Evolutionary conservation across 1,140 invertebrate genomes (phyloP), one percentile per base, ranked within the genome.

Genomic region (Trypoxylus dichotomus): DNA sequence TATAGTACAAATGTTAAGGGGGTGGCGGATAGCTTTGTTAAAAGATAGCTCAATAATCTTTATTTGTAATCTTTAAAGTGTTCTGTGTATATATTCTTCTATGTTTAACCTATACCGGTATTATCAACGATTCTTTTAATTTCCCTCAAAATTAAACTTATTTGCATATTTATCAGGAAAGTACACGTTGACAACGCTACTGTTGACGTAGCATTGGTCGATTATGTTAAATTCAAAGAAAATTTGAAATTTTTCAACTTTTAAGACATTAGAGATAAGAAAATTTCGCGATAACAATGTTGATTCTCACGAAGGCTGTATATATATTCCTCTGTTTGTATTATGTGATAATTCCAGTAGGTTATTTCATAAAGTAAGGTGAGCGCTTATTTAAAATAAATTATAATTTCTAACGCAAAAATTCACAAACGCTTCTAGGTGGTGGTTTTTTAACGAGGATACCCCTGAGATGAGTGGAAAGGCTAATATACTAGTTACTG

Each of bases 401-500:
- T n/a, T 21, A 54, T 11, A 37, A 25, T 75, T 43, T 54, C 37
- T 41, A 74, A 74, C 19, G 5, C 72, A 74, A 37, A 78, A 58
- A 74, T 74, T 8, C 29, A 24, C 21, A 42, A 29, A 54, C 27
- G 58, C 42, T 76, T 78, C 41, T 60, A 76, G 63, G 54, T 60
- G 79, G 79, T 80, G 79, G 80, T 79, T 76, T 68, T 77, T 79
- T 76, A 68, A 68, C 29, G 76, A 79, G 10, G 74, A 74, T 13
- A 41, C 21, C 15, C 63, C 73, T 68, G 77, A 77, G 58, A 81
- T 81, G 80, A 60, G 77, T 8, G 78, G 76, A 13, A 79, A 80
- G 58, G 41, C 74, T 54, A 74, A 41, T n/a, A 74, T 74, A 74
- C 29, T 74, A 74, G 96, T 99, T 77, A 99, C 98, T 78, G 98